phyloP scores from a whole-genome alignment of 2,113 vertebrate genomes.

The Aegithalos caudatus region DNA sequence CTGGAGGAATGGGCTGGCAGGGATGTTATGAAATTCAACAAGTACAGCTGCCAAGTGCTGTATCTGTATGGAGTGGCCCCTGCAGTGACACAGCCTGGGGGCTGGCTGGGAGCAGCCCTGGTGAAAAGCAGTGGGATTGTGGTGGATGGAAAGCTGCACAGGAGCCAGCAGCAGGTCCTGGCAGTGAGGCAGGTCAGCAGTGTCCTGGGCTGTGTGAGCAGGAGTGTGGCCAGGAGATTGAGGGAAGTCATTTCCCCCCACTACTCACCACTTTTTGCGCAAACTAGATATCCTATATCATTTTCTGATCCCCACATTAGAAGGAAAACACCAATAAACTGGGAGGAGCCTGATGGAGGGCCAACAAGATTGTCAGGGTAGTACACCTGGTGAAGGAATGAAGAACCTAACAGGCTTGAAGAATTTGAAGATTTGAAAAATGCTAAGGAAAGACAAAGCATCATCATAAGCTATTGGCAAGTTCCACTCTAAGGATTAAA shows the following conservation, averaged over 20 bases:
- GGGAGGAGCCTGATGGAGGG: background rate
- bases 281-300: background rate
- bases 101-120: background rate
- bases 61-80: background rate
- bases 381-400: background rate
- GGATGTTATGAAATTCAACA: rapidly evolving
- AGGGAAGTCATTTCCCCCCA: background rate
- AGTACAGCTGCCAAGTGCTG: background rate
- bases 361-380: background rate
- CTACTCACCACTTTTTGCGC: background rate
- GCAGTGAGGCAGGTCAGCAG: background rate
- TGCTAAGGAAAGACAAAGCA: background rate
- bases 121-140: background rate
- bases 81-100: background rate
- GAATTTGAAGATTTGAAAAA: background rate
- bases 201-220: background rate
- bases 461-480: background rate
- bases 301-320: background rate
- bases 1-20: background rate
- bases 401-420: background rate
- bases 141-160: background rate
- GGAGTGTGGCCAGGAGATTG: rapidly evolving
- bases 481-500: background rate
- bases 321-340: background rate
- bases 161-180: background rate